Evolutionary conservation across 2,797 vertebrate species (phyloP), one percentile per base, ranked within the genome.

Genomic region (Microcaecilia unicolor): DNA sequence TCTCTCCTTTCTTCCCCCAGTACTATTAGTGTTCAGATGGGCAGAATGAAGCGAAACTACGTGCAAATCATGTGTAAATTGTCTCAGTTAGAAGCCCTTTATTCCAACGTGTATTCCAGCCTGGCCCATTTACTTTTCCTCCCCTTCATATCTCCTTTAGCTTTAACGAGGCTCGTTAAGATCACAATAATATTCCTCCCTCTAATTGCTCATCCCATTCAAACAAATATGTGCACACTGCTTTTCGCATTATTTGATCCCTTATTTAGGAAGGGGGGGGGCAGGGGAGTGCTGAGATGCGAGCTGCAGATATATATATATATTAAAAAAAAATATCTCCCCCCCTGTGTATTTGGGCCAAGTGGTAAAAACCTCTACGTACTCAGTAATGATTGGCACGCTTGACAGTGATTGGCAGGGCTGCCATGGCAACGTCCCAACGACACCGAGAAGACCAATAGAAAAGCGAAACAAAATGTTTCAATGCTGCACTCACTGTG

Each of bases 391-490:
- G 93, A 98, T 98, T 98, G 95, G 95, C 93, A 98, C 90, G 83
- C 84, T 89, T 98, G 95, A 98, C 95, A 98, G 93, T 98, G 95
- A 98, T 98, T 95, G 93, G 91, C 93, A 97, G 93, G 63, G 92
- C 86, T 91, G 88, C 92, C 88, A 88, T 96, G 93, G 92, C 88
- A 92, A 97, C 93, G 84, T 80, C 78, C 92, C 91, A 91, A 90
- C 91, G 93, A 97, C 95, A 94, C 84, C 81, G 81, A 70, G 84
- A 85, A 97, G 93, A 94, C 95, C 95, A 98, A 98, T 98, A 98
- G 95, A 98, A 98, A 97, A 97, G 92, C 90, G 93, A 95, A 94
- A 94, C 93, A 97, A 97, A 96, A 98, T 96, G 93, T 97, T 95
- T 92, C 88, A 86, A 88, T 88, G 91, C 93, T 81, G 91, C 93